Base-by-base conservation (phyloP, 2,797 vertebrate genomes). In the Garrulus glandarius region DNA sequence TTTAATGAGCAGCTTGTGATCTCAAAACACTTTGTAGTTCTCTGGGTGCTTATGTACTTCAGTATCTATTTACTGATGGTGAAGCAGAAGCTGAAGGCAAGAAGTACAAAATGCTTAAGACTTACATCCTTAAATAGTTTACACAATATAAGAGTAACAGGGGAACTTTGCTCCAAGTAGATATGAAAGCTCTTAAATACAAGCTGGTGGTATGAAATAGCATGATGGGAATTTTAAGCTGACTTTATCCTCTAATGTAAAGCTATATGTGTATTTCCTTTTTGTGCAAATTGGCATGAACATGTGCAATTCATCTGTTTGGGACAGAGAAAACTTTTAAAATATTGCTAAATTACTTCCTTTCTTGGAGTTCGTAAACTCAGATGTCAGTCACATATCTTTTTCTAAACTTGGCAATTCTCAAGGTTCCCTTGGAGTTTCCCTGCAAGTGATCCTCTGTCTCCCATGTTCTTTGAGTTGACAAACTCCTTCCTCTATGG, bases 21-120 rank as follows among this genome's bases (percentile, higher is more conserved):
- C 80, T 92, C 27, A 59, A 61, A 65, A 70, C 7, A 17, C 79
- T 97, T 97, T 75, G 50, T 91, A 71, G 6, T 92, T 96, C 76
- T 91, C 36, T 87, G 13, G 27, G 18, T 95, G 89, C 26, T 77
- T 88, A 56, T 84, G 32, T 97, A 93, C 89, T 97, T 97, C 89
- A 96, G 80, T 97, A 72, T 93, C 71, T 87, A 30, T 92, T 91
- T 92, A 94, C 87, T 97, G 95, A 97, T 90, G 95, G 68, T 78
- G 83, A 94, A 92, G 93, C 24, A 75, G 87, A 89, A 96, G 69
- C 36, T 70, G 80, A 92, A 95, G 46, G 88, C 88, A 85, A 41
- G 32, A 87, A 94, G 67, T 61, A 63, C 65, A 90, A 97, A 92
- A 94, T 72, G 47, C 84, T 95, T 78, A 87, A 85, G 78, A 92